These are phyloP conservation scores for Caradrina clavipalpis DNA, from an alignment of 2,888 invertebrate species.

Conservation along the genomic window DNA sequence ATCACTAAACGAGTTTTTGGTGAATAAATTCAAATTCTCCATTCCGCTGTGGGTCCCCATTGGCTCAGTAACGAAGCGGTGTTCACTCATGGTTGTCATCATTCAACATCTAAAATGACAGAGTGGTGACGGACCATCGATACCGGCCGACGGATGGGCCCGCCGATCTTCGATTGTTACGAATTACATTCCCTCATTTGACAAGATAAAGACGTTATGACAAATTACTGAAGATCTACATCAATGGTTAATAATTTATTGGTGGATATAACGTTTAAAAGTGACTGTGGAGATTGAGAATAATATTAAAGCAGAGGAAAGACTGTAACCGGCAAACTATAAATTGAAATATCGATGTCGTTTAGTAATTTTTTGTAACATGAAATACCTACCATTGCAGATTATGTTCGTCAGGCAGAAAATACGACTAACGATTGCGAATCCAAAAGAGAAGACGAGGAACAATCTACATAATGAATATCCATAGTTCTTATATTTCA, in stretches of 20 bases:
- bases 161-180: constrained; percentile 73
- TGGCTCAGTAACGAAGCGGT: constrained; percentile 41
- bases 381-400: too few species aligned
- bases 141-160: constrained; percentile 76
- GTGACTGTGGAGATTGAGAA: neutral
- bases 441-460: neutral
- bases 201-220: constrained; percentile 77
- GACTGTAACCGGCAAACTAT: neutral
- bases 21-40: constrained; percentile 14
- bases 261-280: constrained; percentile 24
- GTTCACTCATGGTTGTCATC: constrained; percentile 76
- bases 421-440: neutral
- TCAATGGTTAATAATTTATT: constrained; percentile 51
- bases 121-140: constrained; percentile 83
- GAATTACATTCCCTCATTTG: constrained; percentile 76
- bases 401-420: too few species aligned
- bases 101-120: constrained; percentile 80
- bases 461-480: neutral
- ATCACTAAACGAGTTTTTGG: neutral
- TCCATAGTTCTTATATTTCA: constrained; percentile 3
- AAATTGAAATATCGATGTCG: neutral
- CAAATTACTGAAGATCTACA: constrained; percentile 73
- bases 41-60: constrained; percentile 26
- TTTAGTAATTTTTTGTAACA: too few species aligned
- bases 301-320: neutral